Conservation (phyloP, 2,797 vertebrate species). For the Peromyscus attwateri region DNA sequence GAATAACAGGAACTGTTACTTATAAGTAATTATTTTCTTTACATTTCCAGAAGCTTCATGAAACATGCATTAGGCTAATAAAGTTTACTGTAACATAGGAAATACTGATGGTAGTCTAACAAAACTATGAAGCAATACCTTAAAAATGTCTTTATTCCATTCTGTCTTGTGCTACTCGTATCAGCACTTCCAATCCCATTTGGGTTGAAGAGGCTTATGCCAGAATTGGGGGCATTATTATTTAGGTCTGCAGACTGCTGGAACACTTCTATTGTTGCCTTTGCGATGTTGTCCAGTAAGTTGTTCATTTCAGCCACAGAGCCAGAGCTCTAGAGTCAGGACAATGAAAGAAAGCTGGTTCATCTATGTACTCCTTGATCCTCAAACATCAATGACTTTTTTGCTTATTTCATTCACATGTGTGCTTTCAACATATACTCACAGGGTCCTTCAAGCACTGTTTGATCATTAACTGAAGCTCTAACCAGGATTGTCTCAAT, state of each 20-base stretch:
- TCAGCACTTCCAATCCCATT: conserved; percentile 84
- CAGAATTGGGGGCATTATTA: conserved; percentile 85
- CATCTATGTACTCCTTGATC: conserved; percentile 57
- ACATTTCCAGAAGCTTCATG: background rate
- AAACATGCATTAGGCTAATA: conserved; percentile 57
- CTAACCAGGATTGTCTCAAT: conserved; percentile 89
- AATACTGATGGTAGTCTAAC: background rate
- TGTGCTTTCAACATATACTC: conserved; percentile 79
- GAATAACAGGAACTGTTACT: conserved; percentile 34
- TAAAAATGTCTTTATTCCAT: conserved; percentile 89
- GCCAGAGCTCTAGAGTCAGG: conserved; percentile 87
- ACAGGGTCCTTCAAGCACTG: conserved; percentile 90
- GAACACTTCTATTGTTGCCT: conserved; percentile 90
- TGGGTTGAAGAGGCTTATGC: conserved; percentile 87
- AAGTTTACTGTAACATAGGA: background rate
- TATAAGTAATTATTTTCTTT: conserved; percentile 57
- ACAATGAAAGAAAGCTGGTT: conserved; percentile 77
- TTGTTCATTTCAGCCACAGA: conserved; percentile 90
- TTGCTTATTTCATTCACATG: background rate
- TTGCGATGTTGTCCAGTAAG: conserved; percentile 90
- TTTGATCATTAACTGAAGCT: conserved; percentile 90
- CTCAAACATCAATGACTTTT: conserved; percentile 71
- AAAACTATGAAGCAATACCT: conserved; percentile 85
- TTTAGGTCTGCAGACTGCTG: conserved; percentile 90
- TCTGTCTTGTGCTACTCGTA: conserved; percentile 86